Percentiles rank a stretch among this genome's conserved stretches.
These are phyloP conservation scores for Epistrophe eligans DNA, from an alignment of 2,888 invertebrate species.

Conservation along the genomic window DNA sequence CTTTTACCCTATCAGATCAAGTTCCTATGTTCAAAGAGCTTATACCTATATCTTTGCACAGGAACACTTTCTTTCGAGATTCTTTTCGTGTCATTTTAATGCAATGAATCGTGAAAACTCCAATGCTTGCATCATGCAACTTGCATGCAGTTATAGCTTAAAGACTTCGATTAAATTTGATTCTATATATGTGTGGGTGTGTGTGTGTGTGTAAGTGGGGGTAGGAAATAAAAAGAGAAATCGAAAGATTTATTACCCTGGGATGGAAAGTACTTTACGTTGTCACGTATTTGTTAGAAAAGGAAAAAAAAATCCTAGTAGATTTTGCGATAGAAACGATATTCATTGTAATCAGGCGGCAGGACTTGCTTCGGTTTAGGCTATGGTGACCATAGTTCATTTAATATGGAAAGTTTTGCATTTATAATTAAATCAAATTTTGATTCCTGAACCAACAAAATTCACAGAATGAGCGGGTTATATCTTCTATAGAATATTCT, in stretches of 20 bases:
- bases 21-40: conserved; percentile 7
- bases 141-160: conserved; percentile 51
- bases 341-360: conserved; percentile 67
- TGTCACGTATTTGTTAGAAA: conserved; percentile 68
- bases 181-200: background rate
- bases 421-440: too few species aligned
- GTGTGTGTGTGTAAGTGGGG: background rate
- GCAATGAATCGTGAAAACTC: conserved; percentile 62
- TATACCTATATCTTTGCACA: conserved; percentile 20
- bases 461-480: too few species aligned
- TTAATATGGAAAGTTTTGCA: background rate
- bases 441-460: too few species aligned
- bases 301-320: conserved; percentile 35
- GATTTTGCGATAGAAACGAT: conserved; percentile 47
- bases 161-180: conserved; percentile 38
- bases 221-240: conserved; percentile 12
- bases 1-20: background rate
- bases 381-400: conserved; percentile 6
- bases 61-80: conserved; percentile 23
- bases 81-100: conserved; percentile 63
- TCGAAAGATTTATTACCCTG: conserved; percentile 68
- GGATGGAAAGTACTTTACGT: conserved; percentile 65
- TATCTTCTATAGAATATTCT: too few species aligned
- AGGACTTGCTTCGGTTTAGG: conserved; percentile 35
- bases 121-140: conserved; percentile 55